Evolutionary conservation across 2,113 vertebrate genomes (phyloP).

Genomic region (Eolophus roseicapilla): DNA sequence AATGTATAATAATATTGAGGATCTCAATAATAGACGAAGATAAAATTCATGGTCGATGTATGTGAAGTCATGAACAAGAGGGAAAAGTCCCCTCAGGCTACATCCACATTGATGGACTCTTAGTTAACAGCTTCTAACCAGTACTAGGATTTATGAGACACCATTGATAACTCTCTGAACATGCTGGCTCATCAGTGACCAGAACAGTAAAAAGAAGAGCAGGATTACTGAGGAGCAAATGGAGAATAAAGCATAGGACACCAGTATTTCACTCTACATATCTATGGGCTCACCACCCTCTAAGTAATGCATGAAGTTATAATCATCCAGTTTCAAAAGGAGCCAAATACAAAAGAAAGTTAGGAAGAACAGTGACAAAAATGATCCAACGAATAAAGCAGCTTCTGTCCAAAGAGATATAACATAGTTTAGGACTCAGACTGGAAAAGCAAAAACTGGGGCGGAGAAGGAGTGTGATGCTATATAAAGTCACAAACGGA

Average conservation of each 20-base stretch:
- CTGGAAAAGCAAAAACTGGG: not conserved
- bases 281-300: not conserved
- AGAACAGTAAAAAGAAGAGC: not conserved
- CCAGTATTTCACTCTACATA: not conserved
- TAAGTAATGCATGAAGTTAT: not conserved
- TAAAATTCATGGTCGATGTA: not conserved
- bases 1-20: not conserved
- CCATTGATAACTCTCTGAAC: not conserved
- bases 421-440: not conserved
- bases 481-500: not conserved
- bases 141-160: not conserved
- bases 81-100: not conserved
- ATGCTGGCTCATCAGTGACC: not conserved
- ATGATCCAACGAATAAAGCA: not conserved
- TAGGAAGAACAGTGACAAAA: not conserved
- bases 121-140: not conserved
- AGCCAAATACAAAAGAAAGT: not conserved
- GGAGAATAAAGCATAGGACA: not conserved
- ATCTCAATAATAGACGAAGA: not conserved
- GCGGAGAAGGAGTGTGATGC: not conserved
- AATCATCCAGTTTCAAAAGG: not conserved
- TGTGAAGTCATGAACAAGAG: not conserved
- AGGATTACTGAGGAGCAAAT: not conserved
- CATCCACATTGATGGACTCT: too few relatives aligned
- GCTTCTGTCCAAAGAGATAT: not conserved